Base-by-base conservation (phyloP, 37 sponge, comb jelly and placozoan genomes). In the Tethya wilhelma region DNA sequence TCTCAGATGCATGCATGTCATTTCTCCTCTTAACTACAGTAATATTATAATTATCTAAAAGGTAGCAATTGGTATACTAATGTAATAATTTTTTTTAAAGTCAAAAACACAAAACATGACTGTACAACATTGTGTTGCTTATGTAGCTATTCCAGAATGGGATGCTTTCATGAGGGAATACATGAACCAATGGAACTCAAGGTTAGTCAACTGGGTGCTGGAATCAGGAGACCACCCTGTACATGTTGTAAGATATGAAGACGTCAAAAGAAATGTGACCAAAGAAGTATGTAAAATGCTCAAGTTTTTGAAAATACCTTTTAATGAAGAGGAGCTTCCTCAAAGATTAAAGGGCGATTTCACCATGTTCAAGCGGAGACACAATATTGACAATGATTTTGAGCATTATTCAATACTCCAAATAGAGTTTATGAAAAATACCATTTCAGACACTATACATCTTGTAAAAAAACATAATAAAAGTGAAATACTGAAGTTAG, bases 191-290 rank as follows among this genome's bases (percentile, higher is more conserved):
- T 86, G 79, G 79, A 44, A 41, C 14, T 20, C 33, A 37, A 53
- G 74, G 25, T 32, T 79, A 14, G 19, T 45, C 17, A 55, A 72
- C 19, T 86, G 87, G 87, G 55, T 86, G 37, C 56, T 71, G 2
- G 53, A 71, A 0, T 55, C 56, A 23, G 3, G 6, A 1, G 40
- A 59, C 4, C 74, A 74, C 29, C 75, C 81, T 2, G 30, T 87
- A 29, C 39, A 80, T 42, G 75, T 87, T 1, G 57, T 88, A 11
- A 56, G 83, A 38, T 88, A 77, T 38, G 89, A 88, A 59, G 73
- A 88, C 39, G 31, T 88, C 36, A 44, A 40, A 57, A n/a, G 25
- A 2, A 53, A 88, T 75, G 1, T 44, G 31, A 9, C 36, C 0
- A 5, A 22, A 5, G 66, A 89, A 57, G 44, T 89, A 45, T 11